Conservation (phyloP, 1,140 invertebrate genomes). For the Trichoplusia ni region DNA sequence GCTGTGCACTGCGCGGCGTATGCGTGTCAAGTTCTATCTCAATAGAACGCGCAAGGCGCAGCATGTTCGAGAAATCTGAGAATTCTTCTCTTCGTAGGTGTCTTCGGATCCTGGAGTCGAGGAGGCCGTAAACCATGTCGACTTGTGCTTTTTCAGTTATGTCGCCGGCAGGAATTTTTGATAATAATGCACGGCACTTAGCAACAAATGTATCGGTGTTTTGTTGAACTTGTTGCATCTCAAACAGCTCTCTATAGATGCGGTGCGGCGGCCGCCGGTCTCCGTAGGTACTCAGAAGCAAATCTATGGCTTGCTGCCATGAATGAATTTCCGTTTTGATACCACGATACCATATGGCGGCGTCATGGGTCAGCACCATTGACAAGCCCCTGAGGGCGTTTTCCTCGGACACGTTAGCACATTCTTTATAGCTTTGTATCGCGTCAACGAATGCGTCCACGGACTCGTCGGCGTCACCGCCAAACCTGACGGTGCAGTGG, state of each 20-base stretch:
- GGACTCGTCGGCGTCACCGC: slow-evolving; percentile 13
- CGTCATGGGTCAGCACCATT: slow-evolving; percentile 35
- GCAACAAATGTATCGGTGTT: slow-evolving; percentile 33
- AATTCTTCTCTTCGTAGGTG: not conserved
- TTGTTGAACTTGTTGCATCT: slow-evolving; percentile 3
- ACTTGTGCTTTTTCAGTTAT: slow-evolving; percentile 26
- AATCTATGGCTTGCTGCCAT: not conserved
- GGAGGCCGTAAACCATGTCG: slow-evolving; percentile 30
- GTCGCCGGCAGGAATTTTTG: slow-evolving; percentile 20
- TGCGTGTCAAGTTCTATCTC: no score
- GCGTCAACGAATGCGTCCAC: slow-evolving; percentile 3
- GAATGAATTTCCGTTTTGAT: slow-evolving; percentile 25
- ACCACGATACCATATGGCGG: slow-evolving; percentile 52
- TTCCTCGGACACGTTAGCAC: not conserved
- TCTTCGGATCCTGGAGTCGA: not conserved
- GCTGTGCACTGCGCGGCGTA: no score
- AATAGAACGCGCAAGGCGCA: not conserved
- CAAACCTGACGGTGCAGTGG: slow-evolving; percentile 3
- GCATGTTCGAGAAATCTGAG: not conserved
- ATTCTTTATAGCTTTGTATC: not conserved
- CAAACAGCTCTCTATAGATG: slow-evolving; percentile 40
- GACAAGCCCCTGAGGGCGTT: slow-evolving; percentile 21
- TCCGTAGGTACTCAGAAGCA: not conserved
- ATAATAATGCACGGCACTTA: slow-evolving; percentile 15
- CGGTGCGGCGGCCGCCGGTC: slow-evolving; percentile 3